phyloP scores from a whole-genome alignment of 2,888 invertebrate species.

The Dorcus parallelipipedus region DNA sequence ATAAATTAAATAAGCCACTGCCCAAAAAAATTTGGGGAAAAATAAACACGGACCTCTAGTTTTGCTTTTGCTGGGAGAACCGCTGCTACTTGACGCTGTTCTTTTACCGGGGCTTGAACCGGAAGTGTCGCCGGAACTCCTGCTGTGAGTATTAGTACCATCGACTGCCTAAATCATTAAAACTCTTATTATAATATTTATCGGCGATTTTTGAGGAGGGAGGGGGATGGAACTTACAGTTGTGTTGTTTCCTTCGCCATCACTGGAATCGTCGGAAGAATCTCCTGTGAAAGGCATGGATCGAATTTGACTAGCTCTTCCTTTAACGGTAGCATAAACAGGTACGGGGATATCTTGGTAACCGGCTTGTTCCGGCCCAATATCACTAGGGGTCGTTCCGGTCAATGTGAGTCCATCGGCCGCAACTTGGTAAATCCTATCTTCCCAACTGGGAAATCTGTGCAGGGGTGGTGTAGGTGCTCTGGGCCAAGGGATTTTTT shows the following conservation, averaged over 20 bases:
- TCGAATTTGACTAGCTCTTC: slow-evolving; percentile 92
- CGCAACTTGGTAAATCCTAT: slow-evolving; percentile 84
- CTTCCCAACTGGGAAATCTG: slow-evolving; percentile 80
- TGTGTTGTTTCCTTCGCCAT: slow-evolving; percentile 70
- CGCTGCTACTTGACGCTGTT: slow-evolving; percentile 63
- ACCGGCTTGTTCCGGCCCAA: slow-evolving; percentile 60
- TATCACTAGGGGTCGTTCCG: slow-evolving; percentile 46
- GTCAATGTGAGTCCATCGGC: slow-evolving; percentile 55
- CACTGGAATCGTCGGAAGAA: slow-evolving; percentile 91
- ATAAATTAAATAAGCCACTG: slow-evolving; percentile 16
- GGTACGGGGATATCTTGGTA: slow-evolving; percentile 91
- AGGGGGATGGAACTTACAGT: slow-evolving; percentile 34
- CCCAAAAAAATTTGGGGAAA: neutral
- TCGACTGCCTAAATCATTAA: slow-evolving; percentile 38
- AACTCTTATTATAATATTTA: too few species aligned
- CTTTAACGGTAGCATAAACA: slow-evolving; percentile 94
- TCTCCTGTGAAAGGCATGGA: slow-evolving; percentile 95
- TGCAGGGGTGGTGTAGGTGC: slow-evolving; percentile 89
- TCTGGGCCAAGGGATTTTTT: slow-evolving; percentile 48
- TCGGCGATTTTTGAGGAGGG: too few species aligned
- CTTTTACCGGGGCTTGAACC: slow-evolving; percentile 82
- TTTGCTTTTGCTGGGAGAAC: slow-evolving; percentile 76
- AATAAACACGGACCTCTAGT: slow-evolving; percentile 61
- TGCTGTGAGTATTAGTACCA: slow-evolving; percentile 66
- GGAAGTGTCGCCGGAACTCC: slow-evolving; percentile 82